A percentile compares a stretch with the other conserved stretches of the same genome.
phyloP scores from a whole-genome alignment of 2,888 invertebrate species.

The Byasa hedistus region DNA sequence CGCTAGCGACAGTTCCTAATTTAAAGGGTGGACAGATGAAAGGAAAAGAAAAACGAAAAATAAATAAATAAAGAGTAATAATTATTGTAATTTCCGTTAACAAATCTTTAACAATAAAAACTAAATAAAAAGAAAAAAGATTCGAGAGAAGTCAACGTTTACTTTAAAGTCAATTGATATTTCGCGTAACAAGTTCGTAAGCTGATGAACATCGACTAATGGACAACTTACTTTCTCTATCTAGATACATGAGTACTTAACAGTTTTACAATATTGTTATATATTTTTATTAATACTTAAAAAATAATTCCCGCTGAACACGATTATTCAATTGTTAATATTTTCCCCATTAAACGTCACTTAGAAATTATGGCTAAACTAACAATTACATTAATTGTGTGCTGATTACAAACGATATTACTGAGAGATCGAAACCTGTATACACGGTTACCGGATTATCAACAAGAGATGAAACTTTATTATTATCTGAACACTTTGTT shows the following conservation, averaged over 20 bases:
- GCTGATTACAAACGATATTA: constrained; percentile 64
- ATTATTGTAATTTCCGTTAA: constrained; percentile 59
- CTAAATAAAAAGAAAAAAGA: constrained; percentile 58
- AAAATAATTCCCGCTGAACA: constrained; percentile 77
- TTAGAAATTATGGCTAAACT: constrained; percentile 74
- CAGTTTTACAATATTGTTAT: constrained; percentile 71
- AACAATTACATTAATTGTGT: constrained; percentile 72
- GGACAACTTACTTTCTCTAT: constrained; percentile 75
- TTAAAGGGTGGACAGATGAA: constrained; percentile 59
- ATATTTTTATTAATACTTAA: constrained; percentile 64
- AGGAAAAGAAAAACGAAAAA: constrained; percentile 56
- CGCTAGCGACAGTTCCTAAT: constrained; percentile 67
- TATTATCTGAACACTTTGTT: constrained; percentile 76
- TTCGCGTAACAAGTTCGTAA: constrained; percentile 72
- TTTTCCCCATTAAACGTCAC: constrained; percentile 62
- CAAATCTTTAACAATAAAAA: constrained; percentile 66
- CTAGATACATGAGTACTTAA: constrained; percentile 76
- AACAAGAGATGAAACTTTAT: constrained; percentile 58
- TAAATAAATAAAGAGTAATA: constrained; percentile 51
- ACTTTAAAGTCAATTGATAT: constrained; percentile 59
- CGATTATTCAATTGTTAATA: constrained; percentile 55
- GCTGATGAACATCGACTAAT: constrained; percentile 74
- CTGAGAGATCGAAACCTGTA: constrained; percentile 48
- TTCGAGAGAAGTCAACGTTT: constrained; percentile 64
- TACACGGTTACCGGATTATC: constrained; percentile 49